phyloP scores from a whole-genome alignment of 1,140 invertebrate genomes.

The Drosophila tropicalis region DNA sequence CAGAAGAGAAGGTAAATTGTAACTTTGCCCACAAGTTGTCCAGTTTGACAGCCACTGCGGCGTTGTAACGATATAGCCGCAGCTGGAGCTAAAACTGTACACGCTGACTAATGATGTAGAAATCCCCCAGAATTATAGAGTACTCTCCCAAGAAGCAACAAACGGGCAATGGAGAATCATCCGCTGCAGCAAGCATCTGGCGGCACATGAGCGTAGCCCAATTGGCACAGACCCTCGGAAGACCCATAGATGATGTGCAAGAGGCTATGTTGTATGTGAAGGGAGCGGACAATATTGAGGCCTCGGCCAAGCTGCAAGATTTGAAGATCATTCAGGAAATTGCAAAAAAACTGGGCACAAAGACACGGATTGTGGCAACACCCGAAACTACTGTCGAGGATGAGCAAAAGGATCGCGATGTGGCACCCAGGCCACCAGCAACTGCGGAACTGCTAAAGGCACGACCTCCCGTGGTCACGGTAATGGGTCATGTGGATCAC shows the following conservation, averaged over 20 bases:
- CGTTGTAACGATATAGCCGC: background rate
- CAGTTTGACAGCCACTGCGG: constrained; percentile 48
- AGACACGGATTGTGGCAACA: constrained; percentile 84
- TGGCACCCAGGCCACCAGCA: constrained; percentile 86
- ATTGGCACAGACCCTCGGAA: constrained; percentile 86
- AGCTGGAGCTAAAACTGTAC: background rate
- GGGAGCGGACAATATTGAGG: constrained; percentile 84
- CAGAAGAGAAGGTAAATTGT: constrained; percentile 83
- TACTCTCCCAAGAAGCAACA: constrained; percentile 83
- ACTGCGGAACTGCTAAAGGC: constrained; percentile 86
- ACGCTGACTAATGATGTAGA: constrained; percentile 81
- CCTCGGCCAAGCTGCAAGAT: constrained; percentile 84
- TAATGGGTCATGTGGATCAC: constrained; percentile 99
- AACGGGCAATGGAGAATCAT: constrained; percentile 64
- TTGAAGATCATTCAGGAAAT: constrained; percentile 86
- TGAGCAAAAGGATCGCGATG: constrained; percentile 83
- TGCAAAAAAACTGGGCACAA: constrained; percentile 87
- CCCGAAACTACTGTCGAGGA: constrained; percentile 79
- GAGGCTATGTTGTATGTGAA: constrained; percentile 88
- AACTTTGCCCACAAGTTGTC: background rate
- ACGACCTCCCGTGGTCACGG: constrained; percentile 95
- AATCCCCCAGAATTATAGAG: constrained; percentile 84
- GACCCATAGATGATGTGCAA: constrained; percentile 87
- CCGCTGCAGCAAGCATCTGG: constrained; percentile 87
- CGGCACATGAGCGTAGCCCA: constrained; percentile 90